phyloP scores from a whole-genome alignment of 2,113 vertebrate species.

The Beaufortia kweichowensis region DNA sequence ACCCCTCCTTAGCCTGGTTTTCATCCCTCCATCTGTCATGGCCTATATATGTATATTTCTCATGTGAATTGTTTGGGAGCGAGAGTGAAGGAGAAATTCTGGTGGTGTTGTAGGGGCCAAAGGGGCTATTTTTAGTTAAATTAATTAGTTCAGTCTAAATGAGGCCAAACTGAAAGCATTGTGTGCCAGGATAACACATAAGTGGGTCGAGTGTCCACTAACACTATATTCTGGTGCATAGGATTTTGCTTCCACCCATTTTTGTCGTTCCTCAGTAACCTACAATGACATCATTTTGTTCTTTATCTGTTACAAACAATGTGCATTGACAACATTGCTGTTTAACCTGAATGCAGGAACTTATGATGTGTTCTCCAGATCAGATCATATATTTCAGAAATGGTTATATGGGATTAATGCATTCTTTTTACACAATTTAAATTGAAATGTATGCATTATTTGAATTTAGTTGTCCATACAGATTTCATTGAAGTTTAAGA shows the following conservation, averaged over 20 bases:
- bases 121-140: slow-evolving; percentile 72
- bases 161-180: slow-evolving; percentile 64
- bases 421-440: too few relatives aligned
- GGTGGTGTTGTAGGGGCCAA: slow-evolving; percentile 34
- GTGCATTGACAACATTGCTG: not conserved
- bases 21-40: slow-evolving; percentile 55
- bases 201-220: slow-evolving; percentile 37
- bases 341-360: not conserved
- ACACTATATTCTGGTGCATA: slow-evolving; percentile 8
- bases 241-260: slow-evolving; percentile 34
- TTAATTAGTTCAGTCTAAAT: slow-evolving; percentile 76
- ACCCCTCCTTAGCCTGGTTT: slow-evolving; percentile 19
- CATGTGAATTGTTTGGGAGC: slow-evolving; percentile 49
- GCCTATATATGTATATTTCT: slow-evolving; percentile 57
- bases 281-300: slow-evolving; percentile 41
- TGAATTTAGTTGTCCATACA: too few relatives aligned
- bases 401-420: too few relatives aligned
- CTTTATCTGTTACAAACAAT: slow-evolving; percentile 41
- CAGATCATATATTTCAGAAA: too few relatives aligned
- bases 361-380: not conserved
- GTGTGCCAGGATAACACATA: slow-evolving; percentile 65
- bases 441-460: too few relatives aligned
- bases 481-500: too few relatives aligned
- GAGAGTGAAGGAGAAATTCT: slow-evolving; percentile 26
- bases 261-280: slow-evolving; percentile 33